A percentile compares a stretch with the other conserved stretches of the same genome.
Conservation (phyloP, 2,797 vertebrate genomes). For the Anas bahamensis region DNA sequence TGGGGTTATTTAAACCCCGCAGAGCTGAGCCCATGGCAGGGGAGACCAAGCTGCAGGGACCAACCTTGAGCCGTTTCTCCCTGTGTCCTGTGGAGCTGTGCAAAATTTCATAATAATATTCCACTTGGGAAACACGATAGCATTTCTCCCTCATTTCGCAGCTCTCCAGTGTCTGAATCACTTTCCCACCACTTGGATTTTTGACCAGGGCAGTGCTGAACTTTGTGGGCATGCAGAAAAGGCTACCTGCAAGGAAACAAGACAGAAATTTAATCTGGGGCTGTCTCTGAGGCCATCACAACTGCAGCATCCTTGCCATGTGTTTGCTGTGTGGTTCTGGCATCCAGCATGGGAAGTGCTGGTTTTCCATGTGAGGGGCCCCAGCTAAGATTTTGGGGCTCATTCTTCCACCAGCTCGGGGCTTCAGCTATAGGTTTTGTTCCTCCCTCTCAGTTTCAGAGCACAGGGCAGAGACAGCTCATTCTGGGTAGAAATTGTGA, state of each 20-base stretch:
- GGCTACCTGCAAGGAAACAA: slow-evolving; percentile 72
- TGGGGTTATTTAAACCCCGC: neutral
- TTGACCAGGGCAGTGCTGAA: slow-evolving; percentile 80
- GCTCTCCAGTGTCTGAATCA: slow-evolving; percentile 71
- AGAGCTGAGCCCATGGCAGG: neutral
- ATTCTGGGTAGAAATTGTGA: neutral
- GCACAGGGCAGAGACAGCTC: neutral
- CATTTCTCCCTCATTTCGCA: slow-evolving; percentile 83
- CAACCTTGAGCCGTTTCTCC: slow-evolving; percentile 80
- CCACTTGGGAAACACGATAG: slow-evolving; percentile 77
- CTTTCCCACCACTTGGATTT: slow-evolving; percentile 77
- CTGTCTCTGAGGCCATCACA: accelerated
- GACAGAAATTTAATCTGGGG: neutral
- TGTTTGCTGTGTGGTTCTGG: accelerated
- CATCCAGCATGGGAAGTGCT: neutral
- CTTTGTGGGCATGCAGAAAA: slow-evolving; percentile 82
- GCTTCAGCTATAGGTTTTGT: neutral
- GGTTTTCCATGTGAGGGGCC: neutral
- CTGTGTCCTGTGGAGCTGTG: slow-evolving; percentile 69
- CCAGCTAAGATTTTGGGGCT: neutral
- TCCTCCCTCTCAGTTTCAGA: neutral
- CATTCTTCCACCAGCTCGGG: neutral
- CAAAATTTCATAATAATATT: slow-evolving; percentile 79
- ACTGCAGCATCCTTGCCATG: neutral
- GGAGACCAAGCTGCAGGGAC: neutral